Percentiles rank a stretch among this genome's conserved stretches.
These are phyloP conservation scores for Drosophila nigromelanica DNA, from an alignment of 1,140 invertebrate species.

Conservation along the genomic window DNA sequence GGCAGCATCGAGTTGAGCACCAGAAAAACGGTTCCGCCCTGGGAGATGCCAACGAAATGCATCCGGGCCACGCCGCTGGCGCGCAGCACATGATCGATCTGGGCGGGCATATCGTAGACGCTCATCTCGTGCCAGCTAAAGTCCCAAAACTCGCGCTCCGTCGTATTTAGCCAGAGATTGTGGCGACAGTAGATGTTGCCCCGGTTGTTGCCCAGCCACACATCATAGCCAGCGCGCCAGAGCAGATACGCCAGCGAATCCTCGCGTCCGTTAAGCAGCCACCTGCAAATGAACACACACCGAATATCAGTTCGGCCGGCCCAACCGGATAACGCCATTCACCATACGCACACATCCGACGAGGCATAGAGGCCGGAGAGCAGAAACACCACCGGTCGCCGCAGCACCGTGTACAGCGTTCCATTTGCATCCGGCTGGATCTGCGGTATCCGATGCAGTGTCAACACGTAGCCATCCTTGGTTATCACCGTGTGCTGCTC, in stretches of 20 bases:
- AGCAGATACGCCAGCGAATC: constrained; percentile 86
- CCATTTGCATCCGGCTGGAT: constrained; percentile 55
- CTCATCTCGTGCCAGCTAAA: constrained; percentile 90
- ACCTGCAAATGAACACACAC: constrained; percentile 37
- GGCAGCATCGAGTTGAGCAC: constrained; percentile 85
- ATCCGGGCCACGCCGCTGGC: constrained; percentile 84
- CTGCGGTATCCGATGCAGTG: constrained; percentile 85
- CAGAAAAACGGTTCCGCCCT: constrained; percentile 87
- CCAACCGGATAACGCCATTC: constrained; percentile 20
- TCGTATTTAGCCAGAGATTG: constrained; percentile 85
- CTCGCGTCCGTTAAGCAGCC: constrained; percentile 75
- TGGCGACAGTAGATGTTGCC: constrained; percentile 88
- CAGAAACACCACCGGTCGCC: constrained; percentile 86
- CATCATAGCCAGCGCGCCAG: constrained; percentile 88
- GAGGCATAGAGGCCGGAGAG: constrained; percentile 90
- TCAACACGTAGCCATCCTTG: constrained; percentile 86
- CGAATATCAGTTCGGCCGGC: constrained; percentile 12
- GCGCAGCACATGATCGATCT: constrained; percentile 87
- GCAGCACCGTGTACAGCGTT: constrained; percentile 85
- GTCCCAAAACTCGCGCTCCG: constrained; percentile 84
- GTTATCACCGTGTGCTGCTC: constrained; percentile 85
- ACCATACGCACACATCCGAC: constrained; percentile 67
- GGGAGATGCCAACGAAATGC: constrained; percentile 85
- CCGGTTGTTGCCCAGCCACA: constrained; percentile 90
- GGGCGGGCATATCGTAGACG: constrained; percentile 88